Percentiles rank a stretch among this genome's conserved stretches.
Evolutionary conservation across 1,140 invertebrate genomes (phyloP).

Genomic region (Drosophila seguyi): DNA sequence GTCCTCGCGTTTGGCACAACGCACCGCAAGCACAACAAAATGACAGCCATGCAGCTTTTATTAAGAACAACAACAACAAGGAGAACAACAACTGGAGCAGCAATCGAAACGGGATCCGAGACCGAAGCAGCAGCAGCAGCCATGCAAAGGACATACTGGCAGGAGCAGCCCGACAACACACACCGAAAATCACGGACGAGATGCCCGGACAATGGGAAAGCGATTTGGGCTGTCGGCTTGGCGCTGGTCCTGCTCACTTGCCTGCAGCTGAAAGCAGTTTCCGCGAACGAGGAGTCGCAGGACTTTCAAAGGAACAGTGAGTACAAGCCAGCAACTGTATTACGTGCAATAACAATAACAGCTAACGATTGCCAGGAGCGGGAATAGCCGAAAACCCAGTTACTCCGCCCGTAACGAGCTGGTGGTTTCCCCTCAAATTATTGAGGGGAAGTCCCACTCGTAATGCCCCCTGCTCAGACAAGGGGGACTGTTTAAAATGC

Average conservation of each 20-base stretch:
- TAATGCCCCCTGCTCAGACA: constrained; percentile 2
- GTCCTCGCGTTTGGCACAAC: constrained; percentile 60
- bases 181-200: constrained; percentile 74
- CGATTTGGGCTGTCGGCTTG: constrained; percentile 61
- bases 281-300: constrained; percentile 76
- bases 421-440: constrained; percentile 39
- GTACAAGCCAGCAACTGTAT: constrained; percentile 42
- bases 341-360: constrained; percentile 37
- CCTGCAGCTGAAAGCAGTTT: constrained; percentile 46
- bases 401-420: constrained; percentile 31
- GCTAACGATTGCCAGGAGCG: constrained; percentile 24
- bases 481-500: constrained; percentile 28
- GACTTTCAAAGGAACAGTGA: constrained; percentile 85
- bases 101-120: constrained; percentile 15
- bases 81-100: constrained; percentile 36
- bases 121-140: constrained; percentile 15
- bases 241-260: constrained; percentile 53
- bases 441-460: constrained; percentile 20
- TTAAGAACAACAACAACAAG: constrained; percentile 52
- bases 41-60: constrained; percentile 75
- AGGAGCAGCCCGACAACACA: constrained; percentile 38
- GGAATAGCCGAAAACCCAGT: constrained; percentile 10
- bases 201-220: constrained; percentile 59
- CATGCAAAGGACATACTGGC: constrained; percentile 51
- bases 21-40: constrained; percentile 63